Percentiles rank a stretch among this genome's conserved stretches.
phyloP scores from a whole-genome alignment of 2,888 invertebrate species.

The Muscina levida region DNA sequence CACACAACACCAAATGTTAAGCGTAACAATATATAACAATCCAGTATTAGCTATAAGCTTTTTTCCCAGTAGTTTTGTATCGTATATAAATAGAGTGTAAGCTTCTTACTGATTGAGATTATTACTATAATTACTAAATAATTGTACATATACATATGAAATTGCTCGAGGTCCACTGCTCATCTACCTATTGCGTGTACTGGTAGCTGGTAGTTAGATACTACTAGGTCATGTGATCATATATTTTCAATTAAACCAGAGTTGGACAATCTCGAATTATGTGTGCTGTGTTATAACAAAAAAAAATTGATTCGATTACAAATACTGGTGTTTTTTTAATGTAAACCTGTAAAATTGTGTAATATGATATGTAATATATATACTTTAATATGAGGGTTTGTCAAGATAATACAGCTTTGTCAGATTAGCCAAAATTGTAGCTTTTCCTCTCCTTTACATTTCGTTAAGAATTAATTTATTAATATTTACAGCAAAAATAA shows the following conservation, averaged over 20 bases:
- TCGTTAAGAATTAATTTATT: too few species aligned
- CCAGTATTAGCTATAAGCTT: conserved; percentile 13
- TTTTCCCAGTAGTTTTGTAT: not conserved
- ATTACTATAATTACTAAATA: conserved; percentile 20
- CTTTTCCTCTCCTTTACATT: too few species aligned
- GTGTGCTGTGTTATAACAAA: too few species aligned
- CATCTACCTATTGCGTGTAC: conserved; percentile 32
- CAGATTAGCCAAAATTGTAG: too few species aligned
- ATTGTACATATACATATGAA: conserved; percentile 19
- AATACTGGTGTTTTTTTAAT: too few species aligned
- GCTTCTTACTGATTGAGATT: conserved; percentile 32
- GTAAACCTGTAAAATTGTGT: too few species aligned
- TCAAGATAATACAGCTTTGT: too few species aligned
- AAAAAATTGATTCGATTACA: too few species aligned
- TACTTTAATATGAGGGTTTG: too few species aligned
- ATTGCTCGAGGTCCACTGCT: conserved; percentile 35
- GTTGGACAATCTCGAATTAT: conserved; percentile 38
- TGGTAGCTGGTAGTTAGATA: conserved; percentile 36
- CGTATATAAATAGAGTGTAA: conserved; percentile 15
- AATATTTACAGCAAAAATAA: too few species aligned
- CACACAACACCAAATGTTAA: too few species aligned
- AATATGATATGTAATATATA: too few species aligned
- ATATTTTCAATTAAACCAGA: conserved; percentile 48
- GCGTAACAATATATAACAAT: not conserved
- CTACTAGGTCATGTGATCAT: conserved; percentile 18